These are phyloP conservation scores for Drosophila tsacasi DNA, from an alignment of 1,140 invertebrate genomes.

Conservation along the genomic window DNA sequence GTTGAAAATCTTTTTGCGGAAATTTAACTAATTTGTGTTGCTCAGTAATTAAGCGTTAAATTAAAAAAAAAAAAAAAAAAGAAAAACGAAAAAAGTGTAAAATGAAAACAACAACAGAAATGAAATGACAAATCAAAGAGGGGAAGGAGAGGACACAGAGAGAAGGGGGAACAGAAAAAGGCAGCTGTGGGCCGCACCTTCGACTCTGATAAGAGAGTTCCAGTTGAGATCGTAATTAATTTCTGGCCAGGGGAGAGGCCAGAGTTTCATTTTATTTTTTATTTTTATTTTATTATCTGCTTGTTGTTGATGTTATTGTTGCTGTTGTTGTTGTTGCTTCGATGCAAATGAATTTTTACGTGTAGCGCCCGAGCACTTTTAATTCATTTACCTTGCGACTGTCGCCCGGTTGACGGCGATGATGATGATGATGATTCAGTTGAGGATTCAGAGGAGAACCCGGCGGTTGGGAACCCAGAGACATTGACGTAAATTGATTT, in stretches of 20 bases:
- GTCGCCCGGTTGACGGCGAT: conserved; percentile 12
- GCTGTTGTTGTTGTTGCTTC: conserved; percentile 2
- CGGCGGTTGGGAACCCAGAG: conserved; percentile 30
- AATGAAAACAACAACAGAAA: conserved; percentile 30
- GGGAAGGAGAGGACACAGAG: not conserved
- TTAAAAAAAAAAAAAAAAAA: conserved; percentile 38
- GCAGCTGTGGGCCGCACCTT: conserved; percentile 57
- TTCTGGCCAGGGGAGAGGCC: conserved; percentile 37
- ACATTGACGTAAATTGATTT: conserved; percentile 66
- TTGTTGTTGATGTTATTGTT: conserved; percentile 1
- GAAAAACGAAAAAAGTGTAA: conserved; percentile 15
- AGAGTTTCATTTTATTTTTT: conserved; percentile 7
- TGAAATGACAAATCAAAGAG: conserved; percentile 40
- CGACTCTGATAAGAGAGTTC: conserved; percentile 54
- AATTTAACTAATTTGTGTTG: conserved; percentile 55
- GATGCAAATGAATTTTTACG: conserved; percentile 75
- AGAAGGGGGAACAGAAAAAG: not conserved
- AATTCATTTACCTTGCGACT: conserved; percentile 52
- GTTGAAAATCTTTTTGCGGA: conserved; percentile 25
- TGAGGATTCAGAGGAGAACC: conserved; percentile 29
- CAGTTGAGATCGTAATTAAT: conserved; percentile 72
- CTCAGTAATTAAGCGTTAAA: conserved; percentile 47
- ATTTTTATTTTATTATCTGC: conserved; percentile 19
- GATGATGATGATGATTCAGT: conserved; percentile 53
- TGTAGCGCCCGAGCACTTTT: conserved; percentile 51